phyloP scores from a whole-genome alignment of 2,113 vertebrate genomes.

The Oncorhynchus keta region DNA sequence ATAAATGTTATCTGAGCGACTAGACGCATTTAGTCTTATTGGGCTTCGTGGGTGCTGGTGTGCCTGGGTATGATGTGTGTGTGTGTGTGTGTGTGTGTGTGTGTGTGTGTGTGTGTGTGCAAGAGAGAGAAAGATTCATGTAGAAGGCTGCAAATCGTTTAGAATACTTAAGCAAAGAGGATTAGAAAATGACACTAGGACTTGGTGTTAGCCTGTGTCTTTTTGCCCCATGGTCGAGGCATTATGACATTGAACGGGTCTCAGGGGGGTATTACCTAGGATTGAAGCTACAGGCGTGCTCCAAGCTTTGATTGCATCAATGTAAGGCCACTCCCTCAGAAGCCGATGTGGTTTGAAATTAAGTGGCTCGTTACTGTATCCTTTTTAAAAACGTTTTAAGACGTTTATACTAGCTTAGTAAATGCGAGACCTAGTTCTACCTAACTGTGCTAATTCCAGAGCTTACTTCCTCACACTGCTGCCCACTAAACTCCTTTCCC shows the following conservation, averaged over 20 bases:
- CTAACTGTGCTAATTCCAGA: not conserved
- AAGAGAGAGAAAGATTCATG: not conserved
- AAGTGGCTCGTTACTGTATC: not conserved
- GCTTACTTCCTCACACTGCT: not conserved
- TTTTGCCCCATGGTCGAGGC: not conserved
- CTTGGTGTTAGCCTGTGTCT: not conserved
- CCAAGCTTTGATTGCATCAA: not conserved
- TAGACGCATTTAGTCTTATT: not conserved
- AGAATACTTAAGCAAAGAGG: slow-evolving; percentile 2
- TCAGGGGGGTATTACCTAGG: not conserved
- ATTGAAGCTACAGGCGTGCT: not conserved
- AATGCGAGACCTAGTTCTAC: not conserved
- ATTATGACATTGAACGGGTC: not conserved
- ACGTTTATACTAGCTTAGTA: not conserved
- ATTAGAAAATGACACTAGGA: slow-evolving; percentile 7
- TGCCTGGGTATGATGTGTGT: slow-evolving; percentile 8
- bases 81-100: slow-evolving; percentile 5
- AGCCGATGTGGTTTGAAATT: not conserved
- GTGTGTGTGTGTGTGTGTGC: not conserved
- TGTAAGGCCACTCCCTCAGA: not conserved
- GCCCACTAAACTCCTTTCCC: not conserved
- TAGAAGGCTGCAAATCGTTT: slow-evolving; percentile 1
- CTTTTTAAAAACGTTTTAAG: not conserved
- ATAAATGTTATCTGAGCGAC: slow-evolving; percentile 3
- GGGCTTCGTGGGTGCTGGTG: not conserved